These are phyloP conservation scores for Cryptomyrus ogoouensis DNA, from an alignment of 2,113 vertebrate species.

Conservation along the genomic window DNA sequence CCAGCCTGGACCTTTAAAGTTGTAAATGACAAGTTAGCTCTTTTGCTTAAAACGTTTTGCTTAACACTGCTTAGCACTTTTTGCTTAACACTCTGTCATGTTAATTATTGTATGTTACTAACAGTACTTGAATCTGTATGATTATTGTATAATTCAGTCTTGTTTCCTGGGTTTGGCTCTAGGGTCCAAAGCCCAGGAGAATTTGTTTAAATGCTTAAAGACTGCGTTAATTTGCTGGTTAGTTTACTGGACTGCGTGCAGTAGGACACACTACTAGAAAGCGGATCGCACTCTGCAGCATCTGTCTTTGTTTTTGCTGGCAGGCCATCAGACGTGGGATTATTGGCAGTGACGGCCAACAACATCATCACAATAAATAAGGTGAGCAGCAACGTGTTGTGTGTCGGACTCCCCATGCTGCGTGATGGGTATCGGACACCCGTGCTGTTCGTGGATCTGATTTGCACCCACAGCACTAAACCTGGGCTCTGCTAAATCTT, in stretches of 20 bases:
- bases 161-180: background rate
- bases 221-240: background rate
- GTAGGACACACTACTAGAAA: background rate
- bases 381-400: constrained; percentile 54
- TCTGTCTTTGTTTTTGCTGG: constrained; percentile 20
- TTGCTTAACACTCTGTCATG: background rate
- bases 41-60: background rate
- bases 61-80: too few species aligned
- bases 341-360: constrained; percentile 95
- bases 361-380: constrained; percentile 99
- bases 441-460: background rate
- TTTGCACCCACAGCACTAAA: background rate
- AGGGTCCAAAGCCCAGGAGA: background rate
- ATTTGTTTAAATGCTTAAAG: background rate
- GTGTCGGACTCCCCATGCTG: background rate
- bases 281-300: background rate
- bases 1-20: background rate
- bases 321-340: constrained; percentile 91
- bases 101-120: background rate
- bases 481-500: background rate
- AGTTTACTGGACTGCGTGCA: background rate
- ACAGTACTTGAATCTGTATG: background rate
- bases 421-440: background rate
- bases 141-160: background rate
- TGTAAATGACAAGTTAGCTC: background rate